Conservation (phyloP, 2,888 invertebrate species). For the Phanerotoma sp. region DNA sequence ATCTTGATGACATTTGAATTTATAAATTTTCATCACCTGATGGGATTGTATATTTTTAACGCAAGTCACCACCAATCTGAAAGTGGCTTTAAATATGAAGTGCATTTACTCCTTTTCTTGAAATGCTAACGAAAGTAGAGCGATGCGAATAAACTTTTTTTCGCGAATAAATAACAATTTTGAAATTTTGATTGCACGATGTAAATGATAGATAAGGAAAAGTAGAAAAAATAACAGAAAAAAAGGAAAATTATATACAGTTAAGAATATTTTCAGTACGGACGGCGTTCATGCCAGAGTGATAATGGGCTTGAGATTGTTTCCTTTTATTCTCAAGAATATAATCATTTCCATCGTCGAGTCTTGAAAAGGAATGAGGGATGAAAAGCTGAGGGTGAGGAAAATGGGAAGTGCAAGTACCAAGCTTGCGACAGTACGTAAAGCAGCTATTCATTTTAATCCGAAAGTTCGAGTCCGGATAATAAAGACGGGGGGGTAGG, state of each 20-base stretch:
- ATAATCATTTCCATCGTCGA: constrained; percentile 38
- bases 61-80: no score
- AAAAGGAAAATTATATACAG: constrained; percentile 27
- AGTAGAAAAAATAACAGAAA: constrained; percentile 6
- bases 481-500: constrained; percentile 24
- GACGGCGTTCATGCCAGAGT: constrained; percentile 37
- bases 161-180: no score
- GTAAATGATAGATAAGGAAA: no score
- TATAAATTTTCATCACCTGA: no score
- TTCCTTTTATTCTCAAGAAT: constrained; percentile 46
- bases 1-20: no score
- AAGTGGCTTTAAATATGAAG: no score
- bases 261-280: constrained; percentile 28
- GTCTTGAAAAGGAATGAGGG: background rate
- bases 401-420: constrained; percentile 15
- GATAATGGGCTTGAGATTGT: constrained; percentile 48
- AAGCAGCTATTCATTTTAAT: constrained; percentile 46
- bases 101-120: no score
- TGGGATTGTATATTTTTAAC: no score
- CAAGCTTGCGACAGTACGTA: constrained; percentile 14
- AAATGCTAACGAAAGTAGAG: no score
- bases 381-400: constrained; percentile 6
- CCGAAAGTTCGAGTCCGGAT: constrained; percentile 42
- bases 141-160: no score
- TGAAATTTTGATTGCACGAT: no score